Conservation (phyloP, 2,888 invertebrate species). For the Thecophora atra region DNA sequence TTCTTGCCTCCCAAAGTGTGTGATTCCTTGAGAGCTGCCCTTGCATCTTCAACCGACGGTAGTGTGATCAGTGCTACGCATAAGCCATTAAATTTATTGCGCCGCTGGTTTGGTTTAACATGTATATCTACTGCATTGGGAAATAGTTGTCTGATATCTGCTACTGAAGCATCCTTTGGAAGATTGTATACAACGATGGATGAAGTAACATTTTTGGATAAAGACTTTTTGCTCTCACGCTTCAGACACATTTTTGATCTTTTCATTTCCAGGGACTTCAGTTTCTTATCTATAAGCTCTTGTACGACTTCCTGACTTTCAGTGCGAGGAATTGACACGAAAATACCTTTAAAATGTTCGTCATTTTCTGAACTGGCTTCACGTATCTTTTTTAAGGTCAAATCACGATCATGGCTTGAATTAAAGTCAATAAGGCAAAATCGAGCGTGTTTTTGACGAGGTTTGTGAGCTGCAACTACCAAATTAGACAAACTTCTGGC, state of each 20-base stretch:
- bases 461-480: slow-evolving; percentile 52
- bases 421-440: slow-evolving; percentile 59
- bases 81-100: slow-evolving; percentile 45
- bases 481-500: slow-evolving; percentile 52
- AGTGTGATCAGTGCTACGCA: slow-evolving; percentile 57
- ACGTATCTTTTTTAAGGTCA: slow-evolving; percentile 46
- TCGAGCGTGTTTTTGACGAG: slow-evolving; percentile 59
- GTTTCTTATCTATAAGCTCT: slow-evolving; percentile 52
- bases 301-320: slow-evolving; percentile 56
- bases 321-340: slow-evolving; percentile 55
- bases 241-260: slow-evolving; percentile 52
- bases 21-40: slow-evolving; percentile 49
- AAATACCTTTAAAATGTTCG: slow-evolving; percentile 47
- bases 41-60: slow-evolving; percentile 56
- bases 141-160: slow-evolving; percentile 56
- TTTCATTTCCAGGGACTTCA: slow-evolving; percentile 52
- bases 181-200: slow-evolving; percentile 57
- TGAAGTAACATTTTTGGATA: slow-evolving; percentile 52
- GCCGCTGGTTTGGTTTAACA: slow-evolving; percentile 50
- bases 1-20: slow-evolving; percentile 50
- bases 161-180: slow-evolving; percentile 53
- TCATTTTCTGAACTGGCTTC: slow-evolving; percentile 41
- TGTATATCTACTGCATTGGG: slow-evolving; percentile 59
- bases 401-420: slow-evolving; percentile 53
- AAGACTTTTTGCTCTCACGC: slow-evolving; percentile 49